A percentile compares a stretch with the other conserved stretches of the same genome.
These are phyloP conservation scores for Pelodytes ibericus DNA, from an alignment of 2,797 vertebrate genomes.

Conservation along the genomic window DNA sequence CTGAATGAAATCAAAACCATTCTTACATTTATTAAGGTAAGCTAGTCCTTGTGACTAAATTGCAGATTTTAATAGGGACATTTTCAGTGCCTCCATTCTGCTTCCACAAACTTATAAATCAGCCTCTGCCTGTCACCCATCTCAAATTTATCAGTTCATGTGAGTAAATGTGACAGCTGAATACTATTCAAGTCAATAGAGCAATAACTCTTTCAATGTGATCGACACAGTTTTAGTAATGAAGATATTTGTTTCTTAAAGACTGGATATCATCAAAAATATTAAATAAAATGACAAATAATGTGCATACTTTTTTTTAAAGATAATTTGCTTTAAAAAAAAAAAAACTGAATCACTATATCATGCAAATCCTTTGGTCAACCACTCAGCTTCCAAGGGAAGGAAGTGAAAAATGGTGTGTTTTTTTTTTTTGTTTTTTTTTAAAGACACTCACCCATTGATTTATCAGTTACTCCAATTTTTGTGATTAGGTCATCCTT, in stretches of 20 bases:
- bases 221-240: conserved; percentile 51
- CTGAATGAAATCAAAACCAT: conserved; percentile 68
- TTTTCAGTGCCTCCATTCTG: conserved; percentile 63
- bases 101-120: conserved; percentile 67
- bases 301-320: too few relatives aligned
- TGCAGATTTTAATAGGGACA: conserved; percentile 67
- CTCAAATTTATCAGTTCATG: conserved; percentile 64
- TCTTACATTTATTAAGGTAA: conserved; percentile 67
- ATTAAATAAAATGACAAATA: too few relatives aligned
- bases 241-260: conserved; percentile 51
- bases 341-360: too few relatives aligned
- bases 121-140: conserved; percentile 64
- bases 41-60: conserved; percentile 64
- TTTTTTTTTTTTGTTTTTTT: too few relatives aligned
- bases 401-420: too few relatives aligned
- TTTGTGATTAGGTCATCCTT: too few relatives aligned
- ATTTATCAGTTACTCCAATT: too few relatives aligned
- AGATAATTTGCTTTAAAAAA: too few relatives aligned
- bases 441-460: too few relatives aligned
- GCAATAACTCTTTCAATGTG: conserved; percentile 59
- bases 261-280: too few relatives aligned
- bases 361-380: too few relatives aligned
- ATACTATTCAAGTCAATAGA: conserved; percentile 62
- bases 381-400: too few relatives aligned
- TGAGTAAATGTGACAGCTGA: conserved; percentile 63